Evolutionary conservation across 2,888 invertebrate genomes (phyloP).

Genomic region (Pycnomerus fuliginosus): DNA sequence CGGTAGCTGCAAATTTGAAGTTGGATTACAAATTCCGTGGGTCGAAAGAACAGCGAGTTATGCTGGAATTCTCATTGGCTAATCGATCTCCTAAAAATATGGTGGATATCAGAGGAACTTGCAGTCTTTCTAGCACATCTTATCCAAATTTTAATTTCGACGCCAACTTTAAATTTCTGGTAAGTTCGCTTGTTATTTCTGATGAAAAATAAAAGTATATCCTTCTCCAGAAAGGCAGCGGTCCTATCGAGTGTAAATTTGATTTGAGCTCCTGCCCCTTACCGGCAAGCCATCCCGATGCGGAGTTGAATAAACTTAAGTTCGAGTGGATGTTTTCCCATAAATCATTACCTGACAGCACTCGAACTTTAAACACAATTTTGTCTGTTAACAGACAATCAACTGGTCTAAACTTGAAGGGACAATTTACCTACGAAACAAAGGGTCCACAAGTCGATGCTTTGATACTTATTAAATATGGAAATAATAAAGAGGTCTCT

Average conservation of each 20-base stretch:
- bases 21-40: constrained; percentile 67
- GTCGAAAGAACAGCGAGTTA: constrained; percentile 58
- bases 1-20: constrained; percentile 61
- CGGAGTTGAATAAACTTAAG: constrained; percentile 60
- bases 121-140: constrained; percentile 72
- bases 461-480: constrained; percentile 57
- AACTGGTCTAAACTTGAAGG: constrained; percentile 66
- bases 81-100: constrained; percentile 61
- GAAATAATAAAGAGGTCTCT: constrained; percentile 61
- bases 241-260: constrained; percentile 69
- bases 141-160: constrained; percentile 74
- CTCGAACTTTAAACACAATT: constrained; percentile 60
- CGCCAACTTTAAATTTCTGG: constrained; percentile 64
- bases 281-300: constrained; percentile 52
- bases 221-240: constrained; percentile 34
- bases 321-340: constrained; percentile 58
- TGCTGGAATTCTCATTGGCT: constrained; percentile 52
- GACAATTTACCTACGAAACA: constrained; percentile 57
- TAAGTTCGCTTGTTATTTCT: constrained; percentile 44
- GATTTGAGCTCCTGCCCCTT: constrained; percentile 69
- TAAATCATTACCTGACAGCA: constrained; percentile 53
- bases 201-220: neutral
- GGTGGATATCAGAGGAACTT: constrained; percentile 62
- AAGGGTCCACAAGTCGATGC: constrained; percentile 59
- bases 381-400: constrained; percentile 65